Base-by-base conservation (phyloP, 2,113 vertebrate genomes). In the Hydropotes inermis region DNA sequence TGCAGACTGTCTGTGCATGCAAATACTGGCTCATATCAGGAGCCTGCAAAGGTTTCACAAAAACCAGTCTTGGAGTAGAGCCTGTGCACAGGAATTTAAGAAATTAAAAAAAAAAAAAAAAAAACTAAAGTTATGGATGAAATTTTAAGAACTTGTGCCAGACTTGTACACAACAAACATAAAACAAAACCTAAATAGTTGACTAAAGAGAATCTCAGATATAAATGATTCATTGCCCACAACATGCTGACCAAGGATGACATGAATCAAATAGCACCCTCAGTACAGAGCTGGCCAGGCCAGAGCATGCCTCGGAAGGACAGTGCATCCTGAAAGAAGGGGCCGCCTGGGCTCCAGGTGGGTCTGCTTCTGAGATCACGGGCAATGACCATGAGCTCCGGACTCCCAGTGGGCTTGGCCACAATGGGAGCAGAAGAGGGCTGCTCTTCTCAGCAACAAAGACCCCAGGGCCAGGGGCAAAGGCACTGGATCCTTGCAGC, bases 171-270 rank as follows among this genome's bases (percentile, higher is more conserved):
- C 43, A 47, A 89, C 50, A 83, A 52, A 95, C 47, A 55, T 25
- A 39, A 78, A 89, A 90, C 36, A 39, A 82, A 95, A 88, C 19
- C n/a, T 12, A 81, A 61, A 45, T 27, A n/a, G 88, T 93, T 30
- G 28, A 58, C 70, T 74, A 36, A 19, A 25, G 19, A 30, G 50
- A 94, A 45, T 57, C 81, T 60, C 21, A 84, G 21, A 47, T 33
- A 52, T 58, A 87, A 84, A 27, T 64, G 81, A 89, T 33, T 91
- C 45, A n/a, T 27, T 0, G 25, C 67, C 61, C 74, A 43, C 17
- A 0, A 14, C 57, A 47, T 0, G 2, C 57, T 16, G 25, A 16
- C 23, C 39, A 23, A 8, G 16, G 33, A 17, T 1, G 28, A 60
- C 6, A 50, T 55, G 7, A 36, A 70, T 3, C 7, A 1, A 8